Conservation (phyloP, 2,888 invertebrate species). For the Cryptocheilus praepositus region DNA sequence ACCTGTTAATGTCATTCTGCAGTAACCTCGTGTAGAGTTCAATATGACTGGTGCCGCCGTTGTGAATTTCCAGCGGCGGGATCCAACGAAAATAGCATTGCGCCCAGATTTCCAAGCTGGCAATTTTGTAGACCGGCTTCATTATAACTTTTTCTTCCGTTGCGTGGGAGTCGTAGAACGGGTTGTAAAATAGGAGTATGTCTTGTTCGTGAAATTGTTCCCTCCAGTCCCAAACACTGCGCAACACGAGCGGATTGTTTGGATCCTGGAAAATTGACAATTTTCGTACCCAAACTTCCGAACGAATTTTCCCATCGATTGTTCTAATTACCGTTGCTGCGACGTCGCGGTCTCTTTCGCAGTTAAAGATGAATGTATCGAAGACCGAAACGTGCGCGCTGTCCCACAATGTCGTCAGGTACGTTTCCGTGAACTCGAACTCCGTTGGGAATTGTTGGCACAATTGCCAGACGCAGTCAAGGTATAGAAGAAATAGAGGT, state of each 20-base stretch:
- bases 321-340: slow-evolving; percentile 79
- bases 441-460: slow-evolving; percentile 90
- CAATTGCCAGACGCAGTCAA: slow-evolving; percentile 96
- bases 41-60: slow-evolving; percentile 81
- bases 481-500: slow-evolving; percentile 91
- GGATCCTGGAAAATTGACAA: slow-evolving; percentile 68
- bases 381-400: slow-evolving; percentile 90
- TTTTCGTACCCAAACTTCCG: not conserved
- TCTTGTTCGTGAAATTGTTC: slow-evolving; percentile 91
- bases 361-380: slow-evolving; percentile 95
- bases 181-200: slow-evolving; percentile 89
- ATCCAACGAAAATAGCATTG: slow-evolving; percentile 95
- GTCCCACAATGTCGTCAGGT: slow-evolving; percentile 95
- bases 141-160: slow-evolving; percentile 57
- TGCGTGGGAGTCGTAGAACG: slow-evolving; percentile 79
- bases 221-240: slow-evolving; percentile 94
- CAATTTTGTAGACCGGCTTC: slow-evolving; percentile 77
- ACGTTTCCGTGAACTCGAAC: slow-evolving; percentile 95
- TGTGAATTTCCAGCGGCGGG: slow-evolving; percentile 85
- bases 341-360: slow-evolving; percentile 84
- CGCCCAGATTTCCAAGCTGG: slow-evolving; percentile 85
- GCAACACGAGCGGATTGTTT: slow-evolving; percentile 78
- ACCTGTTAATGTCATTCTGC: slow-evolving; percentile 75
- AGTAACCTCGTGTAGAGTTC: slow-evolving; percentile 76
- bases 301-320: not conserved